Evolutionary conservation across 2,113 vertebrate species (phyloP).

Genomic region (Corythornis cristatus): DNA sequence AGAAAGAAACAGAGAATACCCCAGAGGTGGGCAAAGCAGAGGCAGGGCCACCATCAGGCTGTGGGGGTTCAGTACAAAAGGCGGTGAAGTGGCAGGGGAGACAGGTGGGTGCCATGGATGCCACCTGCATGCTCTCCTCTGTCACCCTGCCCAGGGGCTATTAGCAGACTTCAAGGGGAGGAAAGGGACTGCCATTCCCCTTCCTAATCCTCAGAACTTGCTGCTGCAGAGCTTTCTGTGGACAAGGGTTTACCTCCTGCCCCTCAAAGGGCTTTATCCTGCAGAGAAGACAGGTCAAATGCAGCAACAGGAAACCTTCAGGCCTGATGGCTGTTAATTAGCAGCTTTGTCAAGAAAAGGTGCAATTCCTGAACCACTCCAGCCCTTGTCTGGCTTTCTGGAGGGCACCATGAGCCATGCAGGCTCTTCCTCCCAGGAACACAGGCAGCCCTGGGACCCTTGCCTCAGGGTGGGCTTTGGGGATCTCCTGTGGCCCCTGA

Average conservation of each 20-base stretch:
- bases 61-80: neutral
- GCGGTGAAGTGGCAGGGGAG: neutral
- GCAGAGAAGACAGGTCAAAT: neutral
- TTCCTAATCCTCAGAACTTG: fast-evolving
- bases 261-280: neutral
- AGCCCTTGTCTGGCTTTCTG: neutral
- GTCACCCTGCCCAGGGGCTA: neutral
- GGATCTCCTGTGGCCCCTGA: neutral
- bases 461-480: fast-evolving
- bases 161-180: fast-evolving
- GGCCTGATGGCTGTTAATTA: neutral
- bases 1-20: neutral
- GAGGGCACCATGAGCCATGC: neutral
- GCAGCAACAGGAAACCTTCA: neutral
- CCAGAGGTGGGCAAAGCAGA: neutral
- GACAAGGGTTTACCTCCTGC: neutral
- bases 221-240: neutral
- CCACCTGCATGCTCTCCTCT: fast-evolving
- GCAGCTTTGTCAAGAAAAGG: neutral
- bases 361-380: neutral
- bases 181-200: neutral
- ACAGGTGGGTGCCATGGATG: fast-evolving
- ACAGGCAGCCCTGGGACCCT: neutral
- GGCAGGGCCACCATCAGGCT: fast-evolving
- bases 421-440: neutral